A percentile compares a stretch with the other conserved stretches of the same genome.
These are phyloP conservation scores for Caenorhabditis sulstoni DNA, from an alignment of 2,888 invertebrate species.

Conservation along the genomic window DNA sequence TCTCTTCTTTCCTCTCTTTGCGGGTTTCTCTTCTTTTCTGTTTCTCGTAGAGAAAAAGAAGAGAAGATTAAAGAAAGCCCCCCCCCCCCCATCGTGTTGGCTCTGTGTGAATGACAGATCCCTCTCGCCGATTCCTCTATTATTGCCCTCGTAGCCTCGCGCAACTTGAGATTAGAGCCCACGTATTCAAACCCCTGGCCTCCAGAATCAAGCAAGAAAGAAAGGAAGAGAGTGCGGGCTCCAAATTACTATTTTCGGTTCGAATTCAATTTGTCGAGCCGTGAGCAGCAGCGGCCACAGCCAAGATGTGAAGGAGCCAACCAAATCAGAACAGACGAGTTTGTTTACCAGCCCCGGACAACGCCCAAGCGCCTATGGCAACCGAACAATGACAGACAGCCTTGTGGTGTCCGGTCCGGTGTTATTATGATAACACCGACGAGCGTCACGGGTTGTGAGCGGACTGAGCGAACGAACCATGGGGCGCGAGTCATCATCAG, in stretches of 20 bases:
- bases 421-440: too few species aligned
- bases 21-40: not conserved
- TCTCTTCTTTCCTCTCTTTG: not conserved
- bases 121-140: not conserved
- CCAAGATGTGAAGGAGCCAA: not conserved
- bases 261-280: slow-evolving; percentile 28
- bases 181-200: slow-evolving; percentile 2
- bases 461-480: too few species aligned
- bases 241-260: slow-evolving; percentile 31
- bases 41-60: not conserved
- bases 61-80: slow-evolving; percentile 19
- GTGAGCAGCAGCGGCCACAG: not conserved
- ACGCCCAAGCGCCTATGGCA: not conserved
- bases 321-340: not conserved
- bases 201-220: not conserved
- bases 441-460: too few species aligned
- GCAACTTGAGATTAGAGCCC: not conserved
- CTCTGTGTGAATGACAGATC: slow-evolving; percentile 16
- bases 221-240: not conserved
- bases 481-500: not conserved
- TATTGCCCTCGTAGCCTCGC: too few species aligned
- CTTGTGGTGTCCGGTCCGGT: too few species aligned
- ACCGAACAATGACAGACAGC: too few species aligned
- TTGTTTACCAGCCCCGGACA: slow-evolving; percentile 21
- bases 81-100: not conserved